These are phyloP conservation scores for Hyposoter didymator DNA, from an alignment of 2,888 invertebrate genomes.

Conservation along the genomic window DNA sequence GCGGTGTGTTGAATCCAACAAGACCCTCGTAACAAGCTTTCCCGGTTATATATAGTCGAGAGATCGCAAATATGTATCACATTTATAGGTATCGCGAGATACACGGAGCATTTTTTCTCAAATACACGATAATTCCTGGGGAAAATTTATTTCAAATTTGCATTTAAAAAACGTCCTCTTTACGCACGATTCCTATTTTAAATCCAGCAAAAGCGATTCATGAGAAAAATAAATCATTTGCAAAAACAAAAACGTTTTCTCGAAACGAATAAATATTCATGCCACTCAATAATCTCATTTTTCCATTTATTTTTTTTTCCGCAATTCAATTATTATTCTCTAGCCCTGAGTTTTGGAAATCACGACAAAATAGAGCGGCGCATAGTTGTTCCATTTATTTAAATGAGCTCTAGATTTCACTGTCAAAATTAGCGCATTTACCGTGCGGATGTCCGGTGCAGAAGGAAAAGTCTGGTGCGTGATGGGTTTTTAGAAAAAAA, in stretches of 20 bases:
- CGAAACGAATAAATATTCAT: not conserved
- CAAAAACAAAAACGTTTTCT: not conserved
- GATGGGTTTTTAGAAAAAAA: constrained; percentile 19
- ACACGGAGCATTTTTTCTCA: not conserved
- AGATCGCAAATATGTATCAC: constrained; percentile 7
- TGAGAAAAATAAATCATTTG: not conserved
- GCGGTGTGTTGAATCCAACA: constrained; percentile 35
- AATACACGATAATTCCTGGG: not conserved
- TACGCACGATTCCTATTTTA: not conserved
- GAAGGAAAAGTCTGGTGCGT: constrained; percentile 7
- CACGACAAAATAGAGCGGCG: not conserved
- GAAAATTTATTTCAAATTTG: not conserved
- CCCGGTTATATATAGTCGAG: constrained; percentile 19
- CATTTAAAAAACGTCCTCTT: not conserved
- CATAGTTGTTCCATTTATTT: not conserved
- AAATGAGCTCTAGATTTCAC: not conserved
- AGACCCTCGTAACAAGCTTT: constrained; percentile 43
- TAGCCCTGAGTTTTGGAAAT: not conserved
- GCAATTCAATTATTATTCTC: not conserved
- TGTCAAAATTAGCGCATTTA: not conserved
- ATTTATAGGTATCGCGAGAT: not conserved
- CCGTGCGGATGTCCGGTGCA: not conserved
- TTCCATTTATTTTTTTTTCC: not conserved
- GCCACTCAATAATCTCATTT: not conserved
- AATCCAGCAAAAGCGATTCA: not conserved